Evolutionary conservation across 2,797 vertebrate species (phyloP).

Genomic region (Anguilla megastoma): DNA sequence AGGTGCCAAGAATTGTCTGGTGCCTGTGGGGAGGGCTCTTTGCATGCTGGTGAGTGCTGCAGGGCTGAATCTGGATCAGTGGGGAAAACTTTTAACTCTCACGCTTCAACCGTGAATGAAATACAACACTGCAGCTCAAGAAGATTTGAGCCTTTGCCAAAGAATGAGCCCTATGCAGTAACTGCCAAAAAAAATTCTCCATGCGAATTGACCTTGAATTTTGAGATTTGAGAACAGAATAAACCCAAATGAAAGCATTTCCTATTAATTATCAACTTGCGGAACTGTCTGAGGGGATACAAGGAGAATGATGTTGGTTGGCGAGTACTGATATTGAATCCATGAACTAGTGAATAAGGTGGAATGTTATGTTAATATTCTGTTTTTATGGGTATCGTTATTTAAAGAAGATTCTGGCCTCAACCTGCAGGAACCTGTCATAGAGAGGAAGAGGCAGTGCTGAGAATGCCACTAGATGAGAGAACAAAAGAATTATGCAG

Average conservation of each 20-base stretch:
- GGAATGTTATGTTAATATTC: no score
- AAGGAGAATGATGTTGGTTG: not conserved
- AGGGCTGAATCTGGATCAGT: conserved; percentile 46
- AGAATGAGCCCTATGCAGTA: not conserved
- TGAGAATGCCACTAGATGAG: no score
- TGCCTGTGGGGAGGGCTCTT: conserved; percentile 42
- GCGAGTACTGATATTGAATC: not conserved
- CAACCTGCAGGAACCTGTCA: no score
- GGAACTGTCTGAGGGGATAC: not conserved
- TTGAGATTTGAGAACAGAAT: not conserved
- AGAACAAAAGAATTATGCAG: no score
- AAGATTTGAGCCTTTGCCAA: conserved; percentile 21
- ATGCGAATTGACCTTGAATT: not conserved
- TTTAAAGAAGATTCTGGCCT: no score
- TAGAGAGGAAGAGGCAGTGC: no score
- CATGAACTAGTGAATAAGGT: not conserved
- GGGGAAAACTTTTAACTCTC: conserved; percentile 45
- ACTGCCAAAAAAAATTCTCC: conserved; percentile 8
- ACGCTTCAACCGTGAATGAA: conserved; percentile 42
- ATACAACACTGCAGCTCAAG: conserved; percentile 37
- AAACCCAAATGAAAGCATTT: not conserved
- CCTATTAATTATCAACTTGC: not conserved
- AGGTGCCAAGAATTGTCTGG: conserved; percentile 7
- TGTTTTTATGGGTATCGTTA: no score
- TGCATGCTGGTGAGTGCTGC: conserved; percentile 25